A percentile compares a stretch with the other conserved stretches of the same genome.
Conservation (phyloP, 1,140 invertebrate genomes). For the Rhopalosiphum padi region DNA sequence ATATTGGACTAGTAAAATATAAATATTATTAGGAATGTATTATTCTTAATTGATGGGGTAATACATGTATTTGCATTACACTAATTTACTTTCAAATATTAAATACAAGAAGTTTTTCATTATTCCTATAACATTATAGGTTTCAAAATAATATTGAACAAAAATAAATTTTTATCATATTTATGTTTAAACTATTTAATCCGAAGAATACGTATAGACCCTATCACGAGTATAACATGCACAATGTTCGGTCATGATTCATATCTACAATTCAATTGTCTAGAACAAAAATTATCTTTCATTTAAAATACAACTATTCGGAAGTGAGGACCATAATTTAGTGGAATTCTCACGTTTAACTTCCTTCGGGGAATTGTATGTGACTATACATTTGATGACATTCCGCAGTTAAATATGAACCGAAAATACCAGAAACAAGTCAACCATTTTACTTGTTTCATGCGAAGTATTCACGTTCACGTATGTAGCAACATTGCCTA, state of each 20-base stretch:
- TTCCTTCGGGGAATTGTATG: neutral
- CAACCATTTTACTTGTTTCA: neutral
- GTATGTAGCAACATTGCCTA: slow-evolving; percentile 51
- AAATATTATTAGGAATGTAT: neutral
- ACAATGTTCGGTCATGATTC: neutral
- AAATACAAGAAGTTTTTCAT: neutral
- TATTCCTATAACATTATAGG: neutral
- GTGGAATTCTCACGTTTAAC: neutral
- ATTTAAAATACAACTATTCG: neutral
- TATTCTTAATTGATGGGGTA: neutral
- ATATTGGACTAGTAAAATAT: neutral
- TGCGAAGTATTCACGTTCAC: neutral
- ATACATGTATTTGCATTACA: neutral
- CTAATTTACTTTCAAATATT: neutral
- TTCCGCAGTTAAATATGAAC: neutral
- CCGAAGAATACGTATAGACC: neutral
- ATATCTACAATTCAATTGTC: neutral
- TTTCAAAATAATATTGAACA: neutral
- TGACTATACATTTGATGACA: neutral
- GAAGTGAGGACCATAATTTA: neutral
- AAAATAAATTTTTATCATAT: neutral
- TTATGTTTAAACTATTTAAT: neutral
- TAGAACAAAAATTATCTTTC: neutral
- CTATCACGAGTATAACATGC: neutral
- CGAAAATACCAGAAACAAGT: neutral